phyloP scores from a whole-genome alignment of 2,797 vertebrate genomes.

The Esox masquinongy region DNA sequence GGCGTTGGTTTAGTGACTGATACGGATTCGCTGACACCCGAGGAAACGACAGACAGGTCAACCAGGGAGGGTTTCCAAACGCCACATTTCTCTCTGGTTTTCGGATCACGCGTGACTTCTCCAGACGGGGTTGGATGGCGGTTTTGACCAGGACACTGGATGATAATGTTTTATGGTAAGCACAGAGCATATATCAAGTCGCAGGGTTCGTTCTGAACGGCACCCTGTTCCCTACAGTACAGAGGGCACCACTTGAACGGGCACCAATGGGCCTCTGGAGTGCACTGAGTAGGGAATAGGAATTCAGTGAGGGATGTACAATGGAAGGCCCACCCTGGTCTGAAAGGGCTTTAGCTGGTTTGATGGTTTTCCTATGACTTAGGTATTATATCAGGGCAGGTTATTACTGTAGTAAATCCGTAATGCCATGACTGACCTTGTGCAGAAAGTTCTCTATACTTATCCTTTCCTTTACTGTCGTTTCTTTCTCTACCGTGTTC shows the following conservation, averaged over 20 bases:
- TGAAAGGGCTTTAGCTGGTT: neutral
- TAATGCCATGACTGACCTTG: neutral
- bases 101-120: neutral
- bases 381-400: neutral
- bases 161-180: neutral
- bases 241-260: too few species aligned
- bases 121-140: neutral
- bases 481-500: neutral
- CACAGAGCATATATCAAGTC: neutral
- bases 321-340: neutral
- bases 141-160: neutral
- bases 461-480: neutral
- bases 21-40: neutral
- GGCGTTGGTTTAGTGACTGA: slow-evolving; percentile 9
- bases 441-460: neutral
- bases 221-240: too few species aligned
- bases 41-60: slow-evolving; percentile 4
- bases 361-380: neutral
- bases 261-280: too few species aligned
- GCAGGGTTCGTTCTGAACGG: too few species aligned
- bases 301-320: too few species aligned
- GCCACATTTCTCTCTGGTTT: neutral
- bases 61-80: neutral
- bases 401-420: neutral
- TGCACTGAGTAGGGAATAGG: too few species aligned